Conservation (phyloP, 92 coral and sea anemone species). For the Meandrina meandrites region DNA sequence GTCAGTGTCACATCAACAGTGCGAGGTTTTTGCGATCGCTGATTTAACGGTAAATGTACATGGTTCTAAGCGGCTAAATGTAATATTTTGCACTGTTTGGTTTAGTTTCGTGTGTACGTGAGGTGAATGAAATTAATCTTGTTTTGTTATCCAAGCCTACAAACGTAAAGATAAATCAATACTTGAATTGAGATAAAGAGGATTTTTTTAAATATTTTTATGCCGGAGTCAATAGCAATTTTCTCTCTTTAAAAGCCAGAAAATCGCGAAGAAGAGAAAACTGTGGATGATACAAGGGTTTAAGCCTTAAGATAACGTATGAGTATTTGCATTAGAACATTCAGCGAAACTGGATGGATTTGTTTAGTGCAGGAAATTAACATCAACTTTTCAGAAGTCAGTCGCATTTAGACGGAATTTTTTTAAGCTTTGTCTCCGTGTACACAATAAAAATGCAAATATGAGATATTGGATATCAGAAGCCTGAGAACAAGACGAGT, state of each 20-base stretch:
- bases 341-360: background rate
- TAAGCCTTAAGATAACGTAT: background rate
- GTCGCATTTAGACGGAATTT: background rate
- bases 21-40: background rate
- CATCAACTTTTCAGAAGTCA: background rate
- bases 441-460: background rate
- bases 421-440: background rate
- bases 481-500: background rate
- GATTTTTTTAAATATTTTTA: background rate
- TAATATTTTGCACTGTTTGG: background rate
- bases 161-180: constrained; percentile 6
- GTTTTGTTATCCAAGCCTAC: constrained; percentile 5
- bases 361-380: background rate
- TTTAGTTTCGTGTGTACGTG: constrained; percentile 5
- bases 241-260: background rate
- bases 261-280: background rate
- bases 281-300: background rate
- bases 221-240: background rate
- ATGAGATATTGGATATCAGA: background rate
- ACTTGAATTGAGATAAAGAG: background rate
- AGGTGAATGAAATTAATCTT: constrained; percentile 24
- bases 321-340: background rate
- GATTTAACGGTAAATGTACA: constrained; percentile 3
- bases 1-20: background rate
- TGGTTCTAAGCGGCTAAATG: background rate